phyloP scores from a whole-genome alignment of 2,113 vertebrate species.

The Lamprologus sp. region DNA sequence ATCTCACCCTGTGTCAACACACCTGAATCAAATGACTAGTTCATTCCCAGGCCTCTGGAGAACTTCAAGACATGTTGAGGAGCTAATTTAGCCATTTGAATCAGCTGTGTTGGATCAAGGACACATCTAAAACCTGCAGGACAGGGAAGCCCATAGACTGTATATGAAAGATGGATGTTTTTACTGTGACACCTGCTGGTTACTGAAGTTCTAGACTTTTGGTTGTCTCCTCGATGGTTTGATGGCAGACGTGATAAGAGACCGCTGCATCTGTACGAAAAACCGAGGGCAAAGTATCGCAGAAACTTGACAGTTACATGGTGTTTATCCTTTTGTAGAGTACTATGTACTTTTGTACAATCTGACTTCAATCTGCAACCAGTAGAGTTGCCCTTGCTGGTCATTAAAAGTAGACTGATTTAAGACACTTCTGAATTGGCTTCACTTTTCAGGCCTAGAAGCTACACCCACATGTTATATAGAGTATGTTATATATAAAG shows the following conservation, averaged over 20 bases:
- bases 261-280: not conserved
- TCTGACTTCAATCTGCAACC: not conserved
- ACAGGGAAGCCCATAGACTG: rapidly evolving
- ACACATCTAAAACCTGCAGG: not conserved
- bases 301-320: not conserved
- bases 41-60: not conserved
- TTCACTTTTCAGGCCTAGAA: not conserved
- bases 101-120: not conserved
- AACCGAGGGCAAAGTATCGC: not conserved
- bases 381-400: not conserved
- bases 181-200: not conserved
- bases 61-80: not conserved
- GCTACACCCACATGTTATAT: not conserved
- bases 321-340: not conserved
- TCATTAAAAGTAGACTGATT: not conserved
- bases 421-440: not conserved
- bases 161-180: not conserved
- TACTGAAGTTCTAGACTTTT: not conserved
- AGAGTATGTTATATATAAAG: not conserved
- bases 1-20: not conserved
- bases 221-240: not conserved
- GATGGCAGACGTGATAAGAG: rapidly evolving
- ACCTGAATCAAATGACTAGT: not conserved
- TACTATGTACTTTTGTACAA: not conserved
- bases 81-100: not conserved